These are phyloP conservation scores for Sipha flava DNA, from an alignment of 1,140 invertebrate genomes.

Conservation along the genomic window DNA sequence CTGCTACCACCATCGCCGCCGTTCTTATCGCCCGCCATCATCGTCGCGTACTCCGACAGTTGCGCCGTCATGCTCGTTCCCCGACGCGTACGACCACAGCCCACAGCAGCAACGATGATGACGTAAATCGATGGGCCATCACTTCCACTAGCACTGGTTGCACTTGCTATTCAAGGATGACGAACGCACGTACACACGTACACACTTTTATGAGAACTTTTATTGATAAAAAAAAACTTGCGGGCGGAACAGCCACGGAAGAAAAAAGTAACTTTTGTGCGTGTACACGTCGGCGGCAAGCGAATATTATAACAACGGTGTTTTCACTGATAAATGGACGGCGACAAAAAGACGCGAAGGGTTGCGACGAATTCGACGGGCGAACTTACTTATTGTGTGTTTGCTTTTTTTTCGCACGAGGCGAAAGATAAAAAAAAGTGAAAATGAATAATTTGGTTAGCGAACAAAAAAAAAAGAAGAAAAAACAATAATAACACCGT, in stretches of 20 bases:
- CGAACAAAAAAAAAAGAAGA: not conserved
- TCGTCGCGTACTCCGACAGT: not conserved
- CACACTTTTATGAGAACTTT: no score
- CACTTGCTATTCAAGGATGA: not conserved
- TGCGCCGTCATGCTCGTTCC: not conserved
- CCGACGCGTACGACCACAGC: not conserved
- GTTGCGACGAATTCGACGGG: not conserved
- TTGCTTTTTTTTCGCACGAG: not conserved
- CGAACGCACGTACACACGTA: not conserved
- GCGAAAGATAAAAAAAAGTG: conserved; percentile 8
- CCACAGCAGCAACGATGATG: not conserved
- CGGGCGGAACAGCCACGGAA: not conserved
- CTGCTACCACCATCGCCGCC: not conserved
- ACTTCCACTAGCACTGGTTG: no score
- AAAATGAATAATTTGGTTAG: conserved; percentile 17
- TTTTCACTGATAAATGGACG: not conserved
- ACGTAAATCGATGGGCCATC: conserved; percentile 22
- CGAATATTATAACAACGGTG: no score
- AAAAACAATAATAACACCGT: conserved; percentile 26
- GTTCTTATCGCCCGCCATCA: not conserved
- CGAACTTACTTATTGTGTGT: not conserved
- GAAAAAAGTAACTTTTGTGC: not conserved
- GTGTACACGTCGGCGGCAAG: not conserved
- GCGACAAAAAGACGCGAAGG: not conserved
- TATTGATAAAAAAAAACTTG: no score